phyloP scores from a whole-genome alignment of 2,888 invertebrate genomes.

The Ctena decussata region DNA sequence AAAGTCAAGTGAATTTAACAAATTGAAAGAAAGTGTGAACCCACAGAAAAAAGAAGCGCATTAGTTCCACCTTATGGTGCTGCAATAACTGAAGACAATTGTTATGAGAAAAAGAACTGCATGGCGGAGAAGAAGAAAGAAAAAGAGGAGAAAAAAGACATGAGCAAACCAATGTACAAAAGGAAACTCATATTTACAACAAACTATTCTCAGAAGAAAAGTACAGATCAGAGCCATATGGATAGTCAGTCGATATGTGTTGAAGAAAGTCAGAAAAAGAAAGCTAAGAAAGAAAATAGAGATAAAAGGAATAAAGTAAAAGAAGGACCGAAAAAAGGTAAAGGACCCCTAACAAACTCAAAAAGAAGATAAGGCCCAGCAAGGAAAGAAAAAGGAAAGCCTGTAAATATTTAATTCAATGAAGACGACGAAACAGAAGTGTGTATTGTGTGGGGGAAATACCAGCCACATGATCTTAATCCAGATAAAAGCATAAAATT shows the following conservation, averaged over 20 bases:
- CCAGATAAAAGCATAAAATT: background rate
- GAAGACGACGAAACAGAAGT: slow-evolving; percentile 11
- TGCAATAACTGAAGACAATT: slow-evolving; percentile 36
- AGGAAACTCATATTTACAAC: background rate
- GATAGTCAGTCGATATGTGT: too few species aligned
- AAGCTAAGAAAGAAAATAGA: background rate
- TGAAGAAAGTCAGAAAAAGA: background rate
- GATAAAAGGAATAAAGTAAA: background rate
- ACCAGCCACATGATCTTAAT: slow-evolving; percentile 2
- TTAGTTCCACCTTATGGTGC: slow-evolving; percentile 43
- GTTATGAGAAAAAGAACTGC: slow-evolving; percentile 20
- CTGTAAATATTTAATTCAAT: background rate
- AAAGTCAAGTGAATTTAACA: slow-evolving; percentile 13
- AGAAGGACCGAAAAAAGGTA: background rate
- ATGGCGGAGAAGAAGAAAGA: slow-evolving; percentile 14
- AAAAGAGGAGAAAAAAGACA: background rate
- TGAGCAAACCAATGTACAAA: slow-evolving; percentile 6
- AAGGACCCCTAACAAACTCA: slow-evolving; percentile 4
- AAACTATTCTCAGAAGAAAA: background rate
- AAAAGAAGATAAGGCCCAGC: slow-evolving; percentile 13
- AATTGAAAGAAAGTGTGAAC: too few species aligned
- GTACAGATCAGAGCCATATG: too few species aligned
- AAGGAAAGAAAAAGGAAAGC: slow-evolving; percentile 3
- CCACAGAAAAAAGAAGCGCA: slow-evolving; percentile 13
- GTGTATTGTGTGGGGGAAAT: slow-evolving; percentile 25